phyloP scores from a whole-genome alignment of 2,888 invertebrate species.

The Panopea generosa region DNA sequence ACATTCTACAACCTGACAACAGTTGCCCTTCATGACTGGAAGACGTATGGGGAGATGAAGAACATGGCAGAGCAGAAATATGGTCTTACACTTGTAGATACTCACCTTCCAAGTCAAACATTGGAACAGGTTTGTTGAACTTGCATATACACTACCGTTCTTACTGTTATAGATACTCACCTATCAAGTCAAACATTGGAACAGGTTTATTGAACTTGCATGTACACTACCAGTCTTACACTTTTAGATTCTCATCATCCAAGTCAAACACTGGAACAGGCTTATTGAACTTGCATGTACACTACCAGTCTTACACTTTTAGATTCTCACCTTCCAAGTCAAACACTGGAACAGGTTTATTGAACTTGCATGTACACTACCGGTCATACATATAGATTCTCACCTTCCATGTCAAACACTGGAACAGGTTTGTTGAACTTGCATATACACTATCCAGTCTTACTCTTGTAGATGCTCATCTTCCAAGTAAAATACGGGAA shows the following conservation, averaged over 20 bases:
- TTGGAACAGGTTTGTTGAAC: constrained; percentile 91
- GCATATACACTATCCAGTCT: constrained; percentile 88
- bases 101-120: constrained; percentile 97
- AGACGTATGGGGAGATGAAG: constrained; percentile 98
- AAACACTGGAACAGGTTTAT: constrained; percentile 94
- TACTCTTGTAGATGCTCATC: constrained; percentile 94
- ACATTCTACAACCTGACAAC: constrained; percentile 99
- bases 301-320: constrained; percentile 91
- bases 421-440: constrained; percentile 90
- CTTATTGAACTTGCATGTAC: constrained; percentile 71
- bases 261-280: constrained; percentile 97
- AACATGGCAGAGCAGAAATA: constrained; percentile 94
- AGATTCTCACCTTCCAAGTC: constrained; percentile 97
- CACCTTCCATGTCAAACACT: constrained; percentile 98
- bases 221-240: constrained; percentile 87
- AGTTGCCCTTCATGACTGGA: constrained; percentile 98
- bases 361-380: too few species aligned
- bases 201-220: constrained; percentile 88
- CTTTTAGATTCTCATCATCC: constrained; percentile 97
- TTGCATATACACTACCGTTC: constrained; percentile 85
- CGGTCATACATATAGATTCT: constrained; percentile 94
- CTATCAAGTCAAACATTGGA: constrained; percentile 98
- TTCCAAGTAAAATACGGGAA: constrained; percentile 98
- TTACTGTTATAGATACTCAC: constrained; percentile 95
- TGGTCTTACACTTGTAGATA: constrained; percentile 93